Evolutionary conservation across 2,888 invertebrate species (phyloP).

Genomic region (Plebejus anna): DNA sequence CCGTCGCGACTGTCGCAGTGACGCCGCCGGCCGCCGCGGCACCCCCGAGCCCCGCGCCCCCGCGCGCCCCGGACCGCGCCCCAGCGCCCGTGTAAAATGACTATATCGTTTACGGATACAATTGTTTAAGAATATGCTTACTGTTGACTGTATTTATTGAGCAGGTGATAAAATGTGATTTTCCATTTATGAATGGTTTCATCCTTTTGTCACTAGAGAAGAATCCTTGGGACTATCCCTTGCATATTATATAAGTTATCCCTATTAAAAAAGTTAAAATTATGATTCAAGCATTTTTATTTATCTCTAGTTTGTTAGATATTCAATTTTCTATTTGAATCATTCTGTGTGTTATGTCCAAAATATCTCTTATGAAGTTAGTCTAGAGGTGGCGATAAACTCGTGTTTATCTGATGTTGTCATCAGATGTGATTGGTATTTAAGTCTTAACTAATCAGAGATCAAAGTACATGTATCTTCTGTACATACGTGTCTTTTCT

Average conservation of each 20-base stretch:
- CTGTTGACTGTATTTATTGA: slow-evolving; percentile 80
- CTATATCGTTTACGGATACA: slow-evolving; percentile 73
- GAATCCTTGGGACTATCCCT: slow-evolving; percentile 75
- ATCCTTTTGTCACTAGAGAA: slow-evolving; percentile 75
- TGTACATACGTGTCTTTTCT: too few species aligned
- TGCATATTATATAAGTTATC: slow-evolving; percentile 80
- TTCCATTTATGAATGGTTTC: slow-evolving; percentile 71
- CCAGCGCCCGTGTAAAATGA: slow-evolving; percentile 64
- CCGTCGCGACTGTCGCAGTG: slow-evolving; percentile 37
- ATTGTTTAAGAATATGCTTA: slow-evolving; percentile 79
- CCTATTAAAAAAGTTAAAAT: slow-evolving; percentile 78
- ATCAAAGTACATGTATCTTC: too few species aligned
- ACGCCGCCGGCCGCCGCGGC: slow-evolving; percentile 40
- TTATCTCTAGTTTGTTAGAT: slow-evolving; percentile 29
- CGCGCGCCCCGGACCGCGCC: slow-evolving; percentile 21
- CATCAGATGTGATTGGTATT: too few species aligned
- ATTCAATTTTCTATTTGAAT: background rate
- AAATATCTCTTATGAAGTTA: too few species aligned
- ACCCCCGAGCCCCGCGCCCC: background rate
- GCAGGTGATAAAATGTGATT: slow-evolving; percentile 76
- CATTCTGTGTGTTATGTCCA: too few species aligned
- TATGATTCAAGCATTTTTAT: slow-evolving; percentile 38
- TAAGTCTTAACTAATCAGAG: too few species aligned
- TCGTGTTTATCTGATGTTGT: too few species aligned
- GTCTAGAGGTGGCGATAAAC: too few species aligned